These are phyloP conservation scores for Brachypalpus laphriformis DNA, from an alignment of 2,888 invertebrate species.

Conservation along the genomic window DNA sequence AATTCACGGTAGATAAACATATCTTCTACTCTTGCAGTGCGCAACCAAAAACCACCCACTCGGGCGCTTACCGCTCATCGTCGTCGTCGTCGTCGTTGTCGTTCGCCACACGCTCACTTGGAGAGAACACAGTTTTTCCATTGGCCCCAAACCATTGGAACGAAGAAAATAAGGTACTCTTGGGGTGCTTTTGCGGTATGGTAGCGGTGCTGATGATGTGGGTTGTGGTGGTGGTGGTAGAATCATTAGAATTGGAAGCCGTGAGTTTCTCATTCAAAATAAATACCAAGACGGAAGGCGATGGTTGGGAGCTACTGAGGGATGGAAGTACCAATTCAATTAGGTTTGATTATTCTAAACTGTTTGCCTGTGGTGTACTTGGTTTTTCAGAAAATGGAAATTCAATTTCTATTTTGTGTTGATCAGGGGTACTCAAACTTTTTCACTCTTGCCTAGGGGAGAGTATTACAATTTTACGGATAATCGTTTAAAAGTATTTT, in stretches of 20 bases:
- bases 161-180: conserved; percentile 39
- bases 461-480: too few relatives aligned
- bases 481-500: too few relatives aligned
- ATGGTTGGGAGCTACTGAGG: background rate
- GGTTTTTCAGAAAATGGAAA: conserved; percentile 23
- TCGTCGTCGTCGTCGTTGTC: background rate
- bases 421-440: background rate
- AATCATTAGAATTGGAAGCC: conserved; percentile 40
- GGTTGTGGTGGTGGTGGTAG: conserved; percentile 18
- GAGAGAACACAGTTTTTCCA: conserved; percentile 66
- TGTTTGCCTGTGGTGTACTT: conserved; percentile 21
- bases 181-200: conserved; percentile 23
- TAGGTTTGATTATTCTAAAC: conserved; percentile 57
- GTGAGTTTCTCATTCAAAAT: conserved; percentile 42
- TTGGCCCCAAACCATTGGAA: conserved; percentile 6
- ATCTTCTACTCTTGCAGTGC: conserved; percentile 50
- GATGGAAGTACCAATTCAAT: conserved; percentile 44
- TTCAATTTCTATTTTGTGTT: conserved; percentile 1
- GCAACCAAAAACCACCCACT: conserved; percentile 33
- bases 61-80: conserved; percentile 39
- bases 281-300: conserved; percentile 24
- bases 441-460: background rate
- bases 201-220: conserved; percentile 1
- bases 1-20: conserved; percentile 74
- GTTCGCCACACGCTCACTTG: conserved; percentile 23